A percentile compares a stretch with the other conserved stretches of the same genome.
These are phyloP conservation scores for Dendrolimus kikuchii DNA, from an alignment of 1,140 invertebrate genomes.

Conservation along the genomic window DNA sequence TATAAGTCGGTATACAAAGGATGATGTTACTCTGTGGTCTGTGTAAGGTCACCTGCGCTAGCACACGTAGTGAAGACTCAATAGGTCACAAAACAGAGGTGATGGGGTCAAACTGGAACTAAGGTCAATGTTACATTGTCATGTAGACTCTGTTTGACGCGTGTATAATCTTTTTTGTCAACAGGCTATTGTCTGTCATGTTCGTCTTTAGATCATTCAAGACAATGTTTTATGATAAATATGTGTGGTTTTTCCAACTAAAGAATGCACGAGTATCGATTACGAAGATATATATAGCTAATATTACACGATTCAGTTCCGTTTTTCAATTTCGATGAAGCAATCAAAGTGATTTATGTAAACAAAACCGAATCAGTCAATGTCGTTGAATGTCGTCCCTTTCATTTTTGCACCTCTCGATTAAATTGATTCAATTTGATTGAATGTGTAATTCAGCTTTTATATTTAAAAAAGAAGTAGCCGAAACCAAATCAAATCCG, in stretches of 20 bases:
- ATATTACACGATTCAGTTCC: no score
- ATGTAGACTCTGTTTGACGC: slow-evolving; percentile 34
- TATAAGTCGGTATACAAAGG: slow-evolving; percentile 1
- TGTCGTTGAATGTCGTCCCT: no score
- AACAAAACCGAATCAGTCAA: no score
- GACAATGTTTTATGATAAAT: background rate
- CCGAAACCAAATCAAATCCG: no score
- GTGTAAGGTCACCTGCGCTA: slow-evolving; percentile 25
- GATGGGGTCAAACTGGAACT: slow-evolving; percentile 30
- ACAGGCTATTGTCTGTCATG: slow-evolving; percentile 1
- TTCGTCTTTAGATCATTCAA: background rate
- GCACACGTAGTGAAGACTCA: slow-evolving; percentile 34
- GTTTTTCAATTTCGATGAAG: no score
- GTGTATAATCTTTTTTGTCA: slow-evolving; percentile 30
- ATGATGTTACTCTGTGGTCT: slow-evolving; percentile 6
- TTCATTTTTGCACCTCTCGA: no score
- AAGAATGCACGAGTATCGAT: no score
- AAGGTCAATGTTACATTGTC: slow-evolving; percentile 53
- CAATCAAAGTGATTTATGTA: no score
- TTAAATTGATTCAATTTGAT: no score
- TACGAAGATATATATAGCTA: no score
- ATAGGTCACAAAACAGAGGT: slow-evolving; percentile 28
- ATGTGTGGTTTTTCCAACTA: background rate
- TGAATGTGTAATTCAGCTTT: no score
- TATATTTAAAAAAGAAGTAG: no score